These are phyloP conservation scores for Chamaedrilus cognettii DNA, from an alignment of 2,888 invertebrate genomes.

Conservation along the genomic window DNA sequence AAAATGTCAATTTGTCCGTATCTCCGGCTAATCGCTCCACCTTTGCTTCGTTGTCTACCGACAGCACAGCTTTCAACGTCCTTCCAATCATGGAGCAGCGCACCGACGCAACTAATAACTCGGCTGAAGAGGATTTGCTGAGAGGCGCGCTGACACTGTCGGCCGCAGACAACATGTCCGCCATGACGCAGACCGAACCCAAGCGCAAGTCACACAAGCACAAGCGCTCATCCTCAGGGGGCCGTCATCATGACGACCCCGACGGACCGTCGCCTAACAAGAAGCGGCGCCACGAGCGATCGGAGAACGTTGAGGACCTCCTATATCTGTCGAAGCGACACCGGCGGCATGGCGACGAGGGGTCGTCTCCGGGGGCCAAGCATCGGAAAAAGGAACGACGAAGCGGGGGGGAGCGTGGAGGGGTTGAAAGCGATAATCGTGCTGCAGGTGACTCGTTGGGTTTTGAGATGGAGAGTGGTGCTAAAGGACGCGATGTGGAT, in stretches of 20 bases:
- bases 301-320: not conserved
- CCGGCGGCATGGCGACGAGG: not conserved
- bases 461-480: not conserved
- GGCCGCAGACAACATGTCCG: not conserved
- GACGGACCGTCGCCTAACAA: not conserved
- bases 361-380: not conserved
- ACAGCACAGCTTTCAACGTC: not conserved
- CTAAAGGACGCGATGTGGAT: too few species aligned
- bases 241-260: not conserved
- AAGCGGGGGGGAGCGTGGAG: not conserved
- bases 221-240: not conserved
- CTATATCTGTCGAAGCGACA: not conserved
- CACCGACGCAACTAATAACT: not conserved
- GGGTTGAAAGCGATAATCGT: not conserved
- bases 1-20: too few species aligned
- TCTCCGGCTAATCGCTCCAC: not conserved
- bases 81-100: not conserved
- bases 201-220: conserved; percentile 11
- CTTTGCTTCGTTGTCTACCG: too few species aligned
- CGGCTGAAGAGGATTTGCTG: not conserved
- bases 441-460: not conserved
- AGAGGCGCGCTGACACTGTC: too few species aligned
- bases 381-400: not conserved
- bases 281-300: not conserved
- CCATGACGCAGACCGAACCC: conserved; percentile 26